phyloP scores from a whole-genome alignment of 1,140 invertebrate species.

The Mactra quadrangularis region DNA sequence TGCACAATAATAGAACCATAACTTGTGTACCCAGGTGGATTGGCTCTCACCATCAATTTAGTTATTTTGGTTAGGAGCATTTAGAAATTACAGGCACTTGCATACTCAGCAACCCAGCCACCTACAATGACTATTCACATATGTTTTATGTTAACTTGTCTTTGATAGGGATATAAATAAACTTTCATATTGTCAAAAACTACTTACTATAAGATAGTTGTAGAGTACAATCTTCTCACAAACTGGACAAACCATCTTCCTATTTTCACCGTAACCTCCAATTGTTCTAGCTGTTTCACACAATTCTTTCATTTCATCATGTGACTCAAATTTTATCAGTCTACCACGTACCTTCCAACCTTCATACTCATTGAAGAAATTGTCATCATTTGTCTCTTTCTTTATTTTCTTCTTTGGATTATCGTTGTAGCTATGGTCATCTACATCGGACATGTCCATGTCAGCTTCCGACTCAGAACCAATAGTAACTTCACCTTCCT shows the following conservation, averaged over 20 bases:
- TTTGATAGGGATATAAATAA: too few relatives aligned
- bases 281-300: neutral
- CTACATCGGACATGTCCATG: constrained; percentile 30
- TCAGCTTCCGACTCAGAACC: constrained; percentile 29
- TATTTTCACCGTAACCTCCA: neutral
- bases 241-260: neutral
- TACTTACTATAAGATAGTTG: constrained; percentile 2
- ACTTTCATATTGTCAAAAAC: too few relatives aligned
- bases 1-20: too few relatives aligned
- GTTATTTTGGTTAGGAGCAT: too few relatives aligned
- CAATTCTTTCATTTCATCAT: neutral
- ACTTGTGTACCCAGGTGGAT: too few relatives aligned
- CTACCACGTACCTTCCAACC: too few relatives aligned
- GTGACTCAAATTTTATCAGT: neutral
- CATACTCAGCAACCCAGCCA: too few relatives aligned
- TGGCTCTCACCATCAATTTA: too few relatives aligned
- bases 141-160: too few relatives aligned
- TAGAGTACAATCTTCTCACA: neutral
- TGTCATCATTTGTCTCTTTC: neutral
- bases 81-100: too few relatives aligned
- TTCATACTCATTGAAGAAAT: constrained; percentile 5
- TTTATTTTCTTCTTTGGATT: neutral
- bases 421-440: neutral
- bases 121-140: too few relatives aligned
- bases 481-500: neutral